These are phyloP conservation scores for Bombylius discolor DNA, from an alignment of 2,888 invertebrate genomes.

Conservation along the genomic window DNA sequence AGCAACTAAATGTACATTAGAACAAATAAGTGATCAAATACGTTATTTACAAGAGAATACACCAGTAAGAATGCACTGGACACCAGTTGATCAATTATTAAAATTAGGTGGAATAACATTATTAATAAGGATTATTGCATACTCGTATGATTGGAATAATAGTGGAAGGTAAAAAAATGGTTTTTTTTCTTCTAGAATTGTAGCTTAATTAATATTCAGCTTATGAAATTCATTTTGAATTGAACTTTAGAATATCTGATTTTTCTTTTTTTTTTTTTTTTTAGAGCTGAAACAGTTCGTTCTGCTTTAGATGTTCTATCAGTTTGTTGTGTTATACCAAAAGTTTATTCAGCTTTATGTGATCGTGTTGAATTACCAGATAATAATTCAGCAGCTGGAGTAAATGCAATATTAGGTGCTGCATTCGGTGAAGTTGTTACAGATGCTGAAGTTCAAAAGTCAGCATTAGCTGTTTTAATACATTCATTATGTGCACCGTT, in stretches of 20 bases:
- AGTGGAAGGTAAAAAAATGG: slow-evolving; percentile 49
- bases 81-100: slow-evolving; percentile 76
- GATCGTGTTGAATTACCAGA: slow-evolving; percentile 67
- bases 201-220: too few relatives aligned
- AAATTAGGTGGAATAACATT: slow-evolving; percentile 71
- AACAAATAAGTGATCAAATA: slow-evolving; percentile 77
- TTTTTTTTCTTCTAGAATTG: background rate
- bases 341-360: slow-evolving; percentile 59
- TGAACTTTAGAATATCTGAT: background rate
- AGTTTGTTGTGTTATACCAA: slow-evolving; percentile 80
- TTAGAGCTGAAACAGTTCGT: slow-evolving; percentile 64
- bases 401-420: slow-evolving; percentile 69
- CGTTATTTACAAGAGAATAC: slow-evolving; percentile 64
- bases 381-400: slow-evolving; percentile 61
- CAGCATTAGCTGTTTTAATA: slow-evolving; percentile 78
- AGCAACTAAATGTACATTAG: slow-evolving; percentile 54
- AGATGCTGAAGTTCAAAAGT: slow-evolving; percentile 84
- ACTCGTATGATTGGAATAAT: slow-evolving; percentile 86
- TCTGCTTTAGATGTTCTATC: slow-evolving; percentile 78
- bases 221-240: background rate
- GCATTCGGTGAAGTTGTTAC: slow-evolving; percentile 84
- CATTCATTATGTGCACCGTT: slow-evolving; percentile 91
- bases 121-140: slow-evolving; percentile 73
- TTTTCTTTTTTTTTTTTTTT: background rate
- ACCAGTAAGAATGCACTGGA: slow-evolving; percentile 68